A percentile compares a stretch with the other conserved stretches of the same genome.
These are phyloP conservation scores for Stenodera caucasica DNA, from an alignment of 2,888 invertebrate genomes.

Conservation along the genomic window DNA sequence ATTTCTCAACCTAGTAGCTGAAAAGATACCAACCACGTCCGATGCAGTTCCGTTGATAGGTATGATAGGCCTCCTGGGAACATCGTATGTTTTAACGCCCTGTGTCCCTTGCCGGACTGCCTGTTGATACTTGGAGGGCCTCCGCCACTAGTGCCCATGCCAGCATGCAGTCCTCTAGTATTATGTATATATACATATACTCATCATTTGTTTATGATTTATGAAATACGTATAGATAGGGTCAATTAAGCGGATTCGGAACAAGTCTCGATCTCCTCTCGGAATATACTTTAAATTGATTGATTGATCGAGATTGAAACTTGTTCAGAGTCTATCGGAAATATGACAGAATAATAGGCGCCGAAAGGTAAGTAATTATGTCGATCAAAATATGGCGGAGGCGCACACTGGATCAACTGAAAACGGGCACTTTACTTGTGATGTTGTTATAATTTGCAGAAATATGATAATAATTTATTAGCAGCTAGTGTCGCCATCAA, in stretches of 20 bases:
- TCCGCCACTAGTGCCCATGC: conserved; percentile 29
- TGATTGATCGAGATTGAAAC: too few relatives aligned
- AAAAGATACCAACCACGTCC: conserved; percentile 90
- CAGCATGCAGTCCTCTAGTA: conserved; percentile 37
- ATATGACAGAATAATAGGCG: conserved; percentile 4
- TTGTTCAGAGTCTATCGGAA: too few relatives aligned
- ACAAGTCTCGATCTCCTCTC: too few relatives aligned
- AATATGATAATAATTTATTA: background rate
- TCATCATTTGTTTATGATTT: background rate
- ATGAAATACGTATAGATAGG: background rate
- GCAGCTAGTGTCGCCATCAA: background rate
- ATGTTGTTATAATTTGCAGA: background rate
- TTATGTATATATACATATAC: conserved; percentile 10
- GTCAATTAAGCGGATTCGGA: background rate
- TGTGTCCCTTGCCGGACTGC: conserved; percentile 53
- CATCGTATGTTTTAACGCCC: conserved; percentile 56
- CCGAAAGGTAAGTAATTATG: conserved; percentile 28
- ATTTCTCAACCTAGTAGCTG: conserved; percentile 96
- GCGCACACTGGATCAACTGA: conserved; percentile 17
- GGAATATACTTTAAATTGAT: too few relatives aligned
- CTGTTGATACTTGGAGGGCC: conserved; percentile 60
- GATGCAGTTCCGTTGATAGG: conserved; percentile 83
- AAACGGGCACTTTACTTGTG: background rate
- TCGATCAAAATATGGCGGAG: conserved; percentile 13
- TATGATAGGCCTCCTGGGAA: conserved; percentile 58